Conservation (phyloP, 2,797 vertebrate species). For the Eremophila alpestris region DNA sequence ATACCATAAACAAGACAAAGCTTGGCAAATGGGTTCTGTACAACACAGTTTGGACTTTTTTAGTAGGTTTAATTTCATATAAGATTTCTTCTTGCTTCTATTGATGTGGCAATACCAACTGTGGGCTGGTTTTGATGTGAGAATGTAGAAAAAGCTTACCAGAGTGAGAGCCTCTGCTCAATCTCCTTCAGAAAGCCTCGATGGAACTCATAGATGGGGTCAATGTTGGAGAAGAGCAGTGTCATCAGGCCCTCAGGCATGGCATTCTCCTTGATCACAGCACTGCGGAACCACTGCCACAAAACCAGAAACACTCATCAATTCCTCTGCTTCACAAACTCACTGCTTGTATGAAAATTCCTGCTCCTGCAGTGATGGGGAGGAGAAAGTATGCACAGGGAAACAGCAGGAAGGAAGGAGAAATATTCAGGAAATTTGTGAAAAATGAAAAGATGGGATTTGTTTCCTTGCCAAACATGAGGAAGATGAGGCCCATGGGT, state of each 20-base stretch:
- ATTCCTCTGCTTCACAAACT: background rate
- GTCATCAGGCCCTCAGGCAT: constrained; percentile 90
- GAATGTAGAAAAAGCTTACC: constrained; percentile 74
- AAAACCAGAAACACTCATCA: background rate
- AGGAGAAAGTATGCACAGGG: background rate
- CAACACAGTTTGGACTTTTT: accelerated
- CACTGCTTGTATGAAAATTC: background rate
- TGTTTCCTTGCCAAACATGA: background rate
- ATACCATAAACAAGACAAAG: background rate
- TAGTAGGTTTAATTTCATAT: background rate
- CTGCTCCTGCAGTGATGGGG: background rate
- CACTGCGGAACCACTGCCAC: constrained; percentile 93
- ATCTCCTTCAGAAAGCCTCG: constrained; percentile 91
- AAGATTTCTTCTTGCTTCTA: background rate
- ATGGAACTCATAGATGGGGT: constrained; percentile 95
- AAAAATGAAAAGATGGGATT: background rate
- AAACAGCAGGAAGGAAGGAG: background rate
- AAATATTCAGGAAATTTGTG: background rate
- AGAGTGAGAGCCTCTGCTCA: constrained; percentile 91
- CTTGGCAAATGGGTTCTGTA: background rate
- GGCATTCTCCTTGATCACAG: constrained; percentile 90
- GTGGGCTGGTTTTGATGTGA: accelerated
- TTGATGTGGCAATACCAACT: background rate
- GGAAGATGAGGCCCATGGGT: background rate
- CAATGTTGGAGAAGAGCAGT: constrained; percentile 93